Conservation (phyloP, 1,140 invertebrate genomes). For the Chymomyza costata region DNA sequence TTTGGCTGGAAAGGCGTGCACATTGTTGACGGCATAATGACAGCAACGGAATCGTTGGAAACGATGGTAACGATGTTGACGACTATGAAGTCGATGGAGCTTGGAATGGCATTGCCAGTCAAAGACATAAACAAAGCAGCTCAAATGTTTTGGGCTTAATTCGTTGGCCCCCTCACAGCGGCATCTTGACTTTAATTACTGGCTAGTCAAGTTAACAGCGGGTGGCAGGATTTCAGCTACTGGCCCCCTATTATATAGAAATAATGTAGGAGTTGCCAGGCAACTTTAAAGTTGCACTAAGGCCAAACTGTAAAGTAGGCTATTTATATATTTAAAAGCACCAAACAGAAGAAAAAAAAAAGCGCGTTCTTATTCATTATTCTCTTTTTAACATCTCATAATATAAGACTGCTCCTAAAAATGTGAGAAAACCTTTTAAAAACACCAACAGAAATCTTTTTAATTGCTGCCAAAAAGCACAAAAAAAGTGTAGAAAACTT, state of each 20-base stretch:
- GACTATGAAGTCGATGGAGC: neutral
- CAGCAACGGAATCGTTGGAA: slow-evolving; percentile 28
- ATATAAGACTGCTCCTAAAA: too few relatives aligned
- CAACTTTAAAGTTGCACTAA: too few relatives aligned
- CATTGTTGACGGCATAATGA: slow-evolving; percentile 16
- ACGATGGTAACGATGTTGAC: neutral
- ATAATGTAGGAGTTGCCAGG: too few relatives aligned
- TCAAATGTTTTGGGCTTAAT: slow-evolving; percentile 65
- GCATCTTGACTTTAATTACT: slow-evolving; percentile 31
- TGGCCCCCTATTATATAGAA: too few relatives aligned
- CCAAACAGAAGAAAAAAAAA: too few relatives aligned
- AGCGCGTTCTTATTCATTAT: too few relatives aligned
- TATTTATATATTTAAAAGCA: too few relatives aligned
- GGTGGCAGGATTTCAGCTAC: too few relatives aligned
- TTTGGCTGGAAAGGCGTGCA: slow-evolving; percentile 36
- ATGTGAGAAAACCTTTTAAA: too few relatives aligned
- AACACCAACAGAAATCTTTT: slow-evolving; percentile 65
- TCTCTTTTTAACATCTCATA: too few relatives aligned
- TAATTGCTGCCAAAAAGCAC: slow-evolving; percentile 47
- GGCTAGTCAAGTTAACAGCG: slow-evolving; percentile 25
- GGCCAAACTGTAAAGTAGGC: too few relatives aligned
- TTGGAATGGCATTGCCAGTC: neutral
- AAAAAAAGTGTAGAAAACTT: slow-evolving; percentile 55
- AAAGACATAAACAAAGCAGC: slow-evolving; percentile 25
- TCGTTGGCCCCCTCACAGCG: slow-evolving; percentile 32